Evolutionary conservation across 2,888 invertebrate genomes (phyloP).

Genomic region (Ochlodes sylvanus): DNA sequence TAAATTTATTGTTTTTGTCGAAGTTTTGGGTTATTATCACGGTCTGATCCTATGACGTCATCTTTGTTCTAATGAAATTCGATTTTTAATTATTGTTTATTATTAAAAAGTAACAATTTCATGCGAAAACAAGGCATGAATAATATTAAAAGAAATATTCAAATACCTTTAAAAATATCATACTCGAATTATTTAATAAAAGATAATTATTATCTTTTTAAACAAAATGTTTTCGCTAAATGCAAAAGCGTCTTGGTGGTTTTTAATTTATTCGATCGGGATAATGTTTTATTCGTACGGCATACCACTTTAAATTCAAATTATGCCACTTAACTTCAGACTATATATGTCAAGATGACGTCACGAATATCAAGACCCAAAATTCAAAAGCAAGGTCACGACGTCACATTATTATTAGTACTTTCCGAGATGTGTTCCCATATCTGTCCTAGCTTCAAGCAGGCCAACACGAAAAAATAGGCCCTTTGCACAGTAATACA

Average conservation of each 20-base stretch:
- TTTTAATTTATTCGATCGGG: background rate
- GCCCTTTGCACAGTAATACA: constrained; percentile 59
- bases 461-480: constrained; percentile 72
- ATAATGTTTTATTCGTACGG: background rate
- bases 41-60: constrained; percentile 1
- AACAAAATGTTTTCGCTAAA: too few relatives aligned
- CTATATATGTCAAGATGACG: constrained; percentile 47
- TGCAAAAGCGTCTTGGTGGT: too few relatives aligned
- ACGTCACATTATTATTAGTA: background rate
- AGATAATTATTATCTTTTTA: too few relatives aligned
- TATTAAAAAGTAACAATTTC: too few relatives aligned
- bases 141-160: too few relatives aligned
- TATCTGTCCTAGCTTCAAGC: constrained; percentile 69
- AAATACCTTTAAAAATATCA: too few relatives aligned
- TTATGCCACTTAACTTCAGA: background rate
- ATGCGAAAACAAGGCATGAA: too few relatives aligned
- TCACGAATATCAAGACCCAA: constrained; percentile 46
- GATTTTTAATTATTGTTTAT: too few relatives aligned
- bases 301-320: background rate
- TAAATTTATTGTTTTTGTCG: too few relatives aligned
- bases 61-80: background rate
- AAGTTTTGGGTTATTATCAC: too few relatives aligned
- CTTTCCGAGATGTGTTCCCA: constrained; percentile 51
- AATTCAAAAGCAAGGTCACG: background rate
- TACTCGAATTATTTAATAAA: too few relatives aligned